These are phyloP conservation scores for Amphipyra tragopoginis DNA, from an alignment of 2,888 invertebrate genomes.

Conservation along the genomic window DNA sequence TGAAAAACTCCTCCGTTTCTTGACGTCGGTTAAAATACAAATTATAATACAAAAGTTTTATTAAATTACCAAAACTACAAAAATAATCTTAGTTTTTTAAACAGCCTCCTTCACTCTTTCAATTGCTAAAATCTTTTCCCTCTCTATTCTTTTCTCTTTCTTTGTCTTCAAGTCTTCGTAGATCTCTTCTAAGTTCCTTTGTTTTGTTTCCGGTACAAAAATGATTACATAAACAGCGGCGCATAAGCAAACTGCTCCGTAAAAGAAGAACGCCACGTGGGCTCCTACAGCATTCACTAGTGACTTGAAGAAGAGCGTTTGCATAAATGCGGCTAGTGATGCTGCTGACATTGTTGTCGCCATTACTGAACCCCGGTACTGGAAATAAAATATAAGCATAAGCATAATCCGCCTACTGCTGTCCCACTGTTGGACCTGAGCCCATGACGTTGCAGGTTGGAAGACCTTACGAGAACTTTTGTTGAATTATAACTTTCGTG, in stretches of 20 bases:
- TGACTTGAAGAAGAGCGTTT: slow-evolving; percentile 80
- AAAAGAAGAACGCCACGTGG: slow-evolving; percentile 77
- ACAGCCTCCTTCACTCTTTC: not conserved
- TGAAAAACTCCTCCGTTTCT: too few species aligned
- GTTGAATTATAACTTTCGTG: too few species aligned
- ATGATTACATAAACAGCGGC: slow-evolving; percentile 70
- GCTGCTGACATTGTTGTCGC: slow-evolving; percentile 75
- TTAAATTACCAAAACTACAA: not conserved
- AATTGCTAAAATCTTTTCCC: slow-evolving; percentile 15
- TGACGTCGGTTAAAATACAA: too few species aligned
- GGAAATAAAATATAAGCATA: slow-evolving; percentile 52
- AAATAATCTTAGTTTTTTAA: slow-evolving; percentile 4
- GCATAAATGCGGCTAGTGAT: slow-evolving; percentile 71
- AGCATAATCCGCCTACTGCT: not conserved
- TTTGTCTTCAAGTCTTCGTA: slow-evolving; percentile 74
- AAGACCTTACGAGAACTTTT: too few species aligned
- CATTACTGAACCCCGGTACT: slow-evolving; percentile 83
- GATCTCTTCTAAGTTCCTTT: slow-evolving; percentile 74
- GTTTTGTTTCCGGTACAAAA: slow-evolving; percentile 77
- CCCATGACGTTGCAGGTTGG: too few species aligned
- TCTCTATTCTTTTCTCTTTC: slow-evolving; percentile 67
- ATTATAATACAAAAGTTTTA: not conserved
- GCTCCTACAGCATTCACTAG: slow-evolving; percentile 72
- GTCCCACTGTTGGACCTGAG: too few species aligned
- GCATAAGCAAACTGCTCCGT: slow-evolving; percentile 70